Percentiles rank a stretch among this genome's conserved stretches.
These are phyloP conservation scores for Gastrophryne carolinensis DNA, from an alignment of 2,797 vertebrate species.

Conservation along the genomic window DNA sequence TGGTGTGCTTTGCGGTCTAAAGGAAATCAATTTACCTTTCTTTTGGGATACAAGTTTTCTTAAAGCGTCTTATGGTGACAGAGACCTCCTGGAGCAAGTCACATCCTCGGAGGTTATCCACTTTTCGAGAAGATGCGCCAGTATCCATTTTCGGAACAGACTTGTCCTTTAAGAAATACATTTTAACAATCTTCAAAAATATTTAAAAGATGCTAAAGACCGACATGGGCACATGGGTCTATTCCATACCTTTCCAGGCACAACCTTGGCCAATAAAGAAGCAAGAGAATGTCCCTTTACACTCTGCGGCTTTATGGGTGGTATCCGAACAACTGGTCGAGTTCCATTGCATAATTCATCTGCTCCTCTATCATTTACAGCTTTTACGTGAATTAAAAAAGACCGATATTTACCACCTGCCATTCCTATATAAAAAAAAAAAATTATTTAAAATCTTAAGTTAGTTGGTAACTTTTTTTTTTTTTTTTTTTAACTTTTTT, in stretches of 20 bases:
- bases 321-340: constrained; percentile 90
- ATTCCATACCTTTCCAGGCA: constrained; percentile 89
- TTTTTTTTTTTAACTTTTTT: too few species aligned
- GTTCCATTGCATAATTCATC: constrained; percentile 83
- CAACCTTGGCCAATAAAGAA: constrained; percentile 90
- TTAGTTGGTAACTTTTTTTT: too few species aligned
- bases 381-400: constrained; percentile 97
- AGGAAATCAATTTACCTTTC: constrained; percentile 79
- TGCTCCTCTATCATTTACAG: constrained; percentile 85
- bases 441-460: background rate
- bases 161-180: constrained; percentile 78
- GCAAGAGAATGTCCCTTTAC: constrained; percentile 91
- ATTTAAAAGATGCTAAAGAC: too few species aligned
- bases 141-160: constrained; percentile 85
- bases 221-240: too few species aligned
- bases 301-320: constrained; percentile 84
- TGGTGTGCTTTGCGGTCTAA: background rate
- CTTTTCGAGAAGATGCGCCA: constrained; percentile 82
- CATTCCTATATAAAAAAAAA: constrained; percentile 80
- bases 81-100: constrained; percentile 97
- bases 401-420: constrained; percentile 98
- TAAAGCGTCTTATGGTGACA: constrained; percentile 95
- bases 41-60: constrained; percentile 94
- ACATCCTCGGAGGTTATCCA: constrained; percentile 90
- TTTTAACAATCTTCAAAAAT: too few species aligned